Base-by-base conservation (phyloP, 2,797 vertebrate species). In the Chelmon rostratus region DNA sequence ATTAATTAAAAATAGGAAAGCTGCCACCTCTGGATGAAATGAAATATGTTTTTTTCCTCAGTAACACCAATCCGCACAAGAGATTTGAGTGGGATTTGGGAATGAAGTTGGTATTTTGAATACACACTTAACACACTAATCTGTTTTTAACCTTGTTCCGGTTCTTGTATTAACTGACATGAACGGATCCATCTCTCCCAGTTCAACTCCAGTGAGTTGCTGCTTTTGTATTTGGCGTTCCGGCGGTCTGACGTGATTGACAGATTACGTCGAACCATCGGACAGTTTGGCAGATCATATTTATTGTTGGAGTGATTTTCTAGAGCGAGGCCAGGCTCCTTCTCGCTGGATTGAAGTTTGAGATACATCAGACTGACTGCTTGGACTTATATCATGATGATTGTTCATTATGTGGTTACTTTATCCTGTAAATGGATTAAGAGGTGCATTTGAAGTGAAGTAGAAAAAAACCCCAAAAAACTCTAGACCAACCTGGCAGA, bases 231-330 rank as follows among this genome's bases (percentile, higher is more conserved):
- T 68, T 64, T 77, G 37, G 44, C 16, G 53, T 79, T 68, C 40
- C 0, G 7, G 21, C 38, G 68, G 33, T 66, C 15, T 38, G 40
- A 57, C 38, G 25, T 77, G 66, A 68, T 54, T 73, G 64, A 63
- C 40, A 42, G 58, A 25, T 73, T 72, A 73, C 56, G 57, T 4
- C 0, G 47, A 50, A 49, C 47, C 23, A 40, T 65, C 18, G 35
- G 64, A 76, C 74, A 68, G 28, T 66, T 57, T 67, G 63, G 31
- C 47, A 56, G 40, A 61, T 75, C 59, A 38, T 31, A 49, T 71
- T 76, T 68, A 47, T 66, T 31, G 33, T 70, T 67, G 44, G 76
- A 64, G 71, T 35, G 31, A 19, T 71, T 70, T 70, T 67, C n/a
- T 8, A 33, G 46, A 57, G 35, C 23, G 59, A 31, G 16, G 13